Conservation (phyloP, 2,797 vertebrate species). For the Vultur gryphus region DNA sequence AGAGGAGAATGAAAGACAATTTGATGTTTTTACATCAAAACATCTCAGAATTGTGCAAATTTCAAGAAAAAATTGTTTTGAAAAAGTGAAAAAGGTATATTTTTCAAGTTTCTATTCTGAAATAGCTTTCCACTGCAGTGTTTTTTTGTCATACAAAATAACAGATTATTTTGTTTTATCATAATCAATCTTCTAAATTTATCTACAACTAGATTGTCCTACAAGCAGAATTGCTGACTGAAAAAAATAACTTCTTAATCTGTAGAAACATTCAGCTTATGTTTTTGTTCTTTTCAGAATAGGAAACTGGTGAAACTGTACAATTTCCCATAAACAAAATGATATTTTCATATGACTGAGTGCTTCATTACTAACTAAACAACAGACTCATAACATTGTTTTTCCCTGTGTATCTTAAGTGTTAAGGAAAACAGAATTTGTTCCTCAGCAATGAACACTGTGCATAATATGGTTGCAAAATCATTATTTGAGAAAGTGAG, state of each 20-base stretch:
- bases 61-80: not conserved
- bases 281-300: not conserved
- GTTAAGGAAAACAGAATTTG: not conserved
- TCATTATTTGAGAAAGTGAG: not conserved
- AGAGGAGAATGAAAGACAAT: not conserved
- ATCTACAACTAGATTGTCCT: not conserved
- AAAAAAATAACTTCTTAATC: not conserved
- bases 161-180: not conserved
- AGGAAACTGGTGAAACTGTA: not conserved
- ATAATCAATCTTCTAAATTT: not conserved
- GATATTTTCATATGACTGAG: not conserved
- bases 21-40: not conserved
- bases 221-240: not conserved
- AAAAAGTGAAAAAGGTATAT: not conserved
- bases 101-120: not conserved
- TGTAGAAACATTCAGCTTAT: not conserved
- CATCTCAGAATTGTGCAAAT: not conserved
- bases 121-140: not conserved
- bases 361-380: not conserved
- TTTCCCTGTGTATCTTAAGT: not conserved
- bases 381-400: not conserved
- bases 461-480: not conserved
- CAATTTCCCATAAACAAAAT: not conserved
- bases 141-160: not conserved
- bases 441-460: not conserved